A percentile compares a stretch with the other conserved stretches of the same genome.
phyloP scores from a whole-genome alignment of 2,888 invertebrate genomes.

The Arenicola marina region DNA sequence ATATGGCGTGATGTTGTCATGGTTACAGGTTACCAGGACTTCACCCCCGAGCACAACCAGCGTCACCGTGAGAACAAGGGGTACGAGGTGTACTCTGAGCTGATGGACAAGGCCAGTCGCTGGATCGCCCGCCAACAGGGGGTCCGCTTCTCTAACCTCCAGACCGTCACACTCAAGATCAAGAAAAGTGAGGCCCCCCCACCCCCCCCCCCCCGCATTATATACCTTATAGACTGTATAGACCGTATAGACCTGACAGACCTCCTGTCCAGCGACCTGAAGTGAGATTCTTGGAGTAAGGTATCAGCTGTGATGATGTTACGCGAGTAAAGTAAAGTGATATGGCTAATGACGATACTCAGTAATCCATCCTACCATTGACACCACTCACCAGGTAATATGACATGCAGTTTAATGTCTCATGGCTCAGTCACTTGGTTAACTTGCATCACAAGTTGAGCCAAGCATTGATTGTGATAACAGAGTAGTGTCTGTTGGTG shows the following conservation, averaged over 20 bases:
- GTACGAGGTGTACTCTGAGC: conserved; percentile 31
- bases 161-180: conserved; percentile 30
- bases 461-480: no score
- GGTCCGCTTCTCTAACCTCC: conserved; percentile 33
- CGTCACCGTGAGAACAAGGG: conserved; percentile 33
- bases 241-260: no score
- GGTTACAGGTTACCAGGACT: conserved; percentile 34
- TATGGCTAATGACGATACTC: no score
- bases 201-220: no score
- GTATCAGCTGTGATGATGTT: neutral
- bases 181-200: conserved; percentile 36
- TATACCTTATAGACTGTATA: no score
- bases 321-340: no score
- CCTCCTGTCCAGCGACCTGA: no score
- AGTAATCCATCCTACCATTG: neutral
- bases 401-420: no score
- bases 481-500: no score
- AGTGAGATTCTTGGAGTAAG: neutral
- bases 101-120: conserved; percentile 29
- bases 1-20: neutral
- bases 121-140: conserved; percentile 36
- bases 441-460: no score
- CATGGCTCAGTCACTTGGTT: no score
- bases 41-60: conserved; percentile 32
- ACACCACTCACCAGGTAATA: no score